Base-by-base conservation (phyloP, 2,888 invertebrate genomes). In the Drosophila demipolita region DNA sequence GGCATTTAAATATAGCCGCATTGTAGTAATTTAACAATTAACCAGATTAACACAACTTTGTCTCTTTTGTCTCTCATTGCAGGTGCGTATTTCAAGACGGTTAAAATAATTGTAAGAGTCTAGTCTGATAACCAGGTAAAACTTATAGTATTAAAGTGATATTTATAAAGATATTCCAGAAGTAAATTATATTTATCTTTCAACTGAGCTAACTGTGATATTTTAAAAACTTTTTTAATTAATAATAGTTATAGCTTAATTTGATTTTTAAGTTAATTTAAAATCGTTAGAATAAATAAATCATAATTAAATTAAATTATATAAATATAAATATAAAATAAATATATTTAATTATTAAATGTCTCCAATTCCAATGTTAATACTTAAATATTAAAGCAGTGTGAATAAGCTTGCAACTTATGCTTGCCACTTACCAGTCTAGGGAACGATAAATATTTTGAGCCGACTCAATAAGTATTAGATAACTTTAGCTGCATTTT, bases 81-180 rank as follows among this genome's bases (percentile, higher is more conserved):
- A 89, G 84, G 84, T 89, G 85, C 77, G 84, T 87, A 84, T 76
- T 45, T 29, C 52, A 48, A 42, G 64, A 59, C 59, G 20, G 52
- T 32, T 12, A 36, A 20, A 11, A 52, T 36, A 20, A 48, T 36
- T 48, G 36, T 23, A 20, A 26, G 23, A 45, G 26, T 2, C 17
- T 45, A 9, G 8, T 36, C 48, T 2, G 71, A 33, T 32, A 20
- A 32, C 8, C 45, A 53, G 71, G 52, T 70, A 60, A 68, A 20
- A 29, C 20, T 29, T 17, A 32, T n/a, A n/a, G 15, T 48, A 35
- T 23, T 15, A 23, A 45, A 8, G 15, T 29, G 29, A 4, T 29
- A 29, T 29, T 29, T 29, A 29, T 29, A 29, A 29, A 29, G 29
- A 29, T 29, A 4, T 6, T 29, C 4, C 23, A 23, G 23, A 29